A percentile compares a stretch with the other conserved stretches of the same genome.
Evolutionary conservation across 2,797 vertebrate genomes (phyloP).

Genomic region (Pipistrellus pipistrellus): DNA sequence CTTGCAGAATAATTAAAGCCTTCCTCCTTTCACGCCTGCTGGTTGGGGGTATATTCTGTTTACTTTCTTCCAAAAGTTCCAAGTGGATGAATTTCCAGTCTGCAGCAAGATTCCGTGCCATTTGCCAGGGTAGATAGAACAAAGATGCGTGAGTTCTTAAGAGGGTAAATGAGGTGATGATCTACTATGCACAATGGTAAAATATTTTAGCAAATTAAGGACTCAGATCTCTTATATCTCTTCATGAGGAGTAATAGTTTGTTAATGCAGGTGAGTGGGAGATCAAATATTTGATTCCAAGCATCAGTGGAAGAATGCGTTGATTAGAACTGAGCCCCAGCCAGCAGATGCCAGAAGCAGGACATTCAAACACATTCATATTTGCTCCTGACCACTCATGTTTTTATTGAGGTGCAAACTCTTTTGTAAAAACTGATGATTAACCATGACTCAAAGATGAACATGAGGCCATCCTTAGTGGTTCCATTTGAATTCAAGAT

Average conservation of each 20-base stretch:
- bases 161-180: background rate
- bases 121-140: background rate
- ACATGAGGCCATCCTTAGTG: background rate
- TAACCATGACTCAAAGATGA: constrained; percentile 41
- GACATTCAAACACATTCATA: constrained; percentile 11
- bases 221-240: background rate
- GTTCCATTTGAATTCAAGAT: background rate
- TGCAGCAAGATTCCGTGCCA: background rate
- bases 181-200: background rate
- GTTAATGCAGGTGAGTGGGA: constrained; percentile 4
- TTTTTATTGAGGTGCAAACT: constrained; percentile 33
- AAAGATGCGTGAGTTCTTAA: background rate
- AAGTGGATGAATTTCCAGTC: background rate
- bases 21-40: background rate
- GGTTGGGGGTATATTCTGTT: background rate
- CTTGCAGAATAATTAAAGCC: background rate
- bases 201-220: background rate
- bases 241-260: background rate
- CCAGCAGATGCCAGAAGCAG: constrained; percentile 11
- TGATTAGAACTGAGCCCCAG: constrained; percentile 7
- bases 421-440: constrained; percentile 57
- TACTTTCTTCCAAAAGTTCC: background rate
- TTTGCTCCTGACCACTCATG: constrained; percentile 38
- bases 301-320: constrained; percentile 29
- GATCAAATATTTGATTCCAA: constrained; percentile 14